A percentile compares a stretch with the other conserved stretches of the same genome.
Conservation (phyloP, 2,113 vertebrate genomes). For the Ceuthmochares aereus region DNA sequence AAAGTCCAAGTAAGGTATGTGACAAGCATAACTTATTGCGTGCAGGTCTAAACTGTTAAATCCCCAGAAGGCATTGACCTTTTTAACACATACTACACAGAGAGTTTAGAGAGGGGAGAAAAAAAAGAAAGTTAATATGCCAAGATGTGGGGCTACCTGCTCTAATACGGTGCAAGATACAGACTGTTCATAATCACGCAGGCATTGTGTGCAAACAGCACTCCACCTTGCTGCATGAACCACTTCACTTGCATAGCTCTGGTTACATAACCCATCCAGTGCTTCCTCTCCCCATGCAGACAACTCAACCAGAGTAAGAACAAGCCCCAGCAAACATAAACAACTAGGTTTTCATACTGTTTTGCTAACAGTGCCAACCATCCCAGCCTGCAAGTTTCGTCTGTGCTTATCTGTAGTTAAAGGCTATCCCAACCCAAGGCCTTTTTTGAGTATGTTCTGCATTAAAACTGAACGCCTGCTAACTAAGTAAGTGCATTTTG, state of each 20-base stretch:
- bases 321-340: neutral
- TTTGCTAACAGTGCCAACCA: neutral
- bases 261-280: neutral
- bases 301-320: neutral
- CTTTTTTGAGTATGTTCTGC: neutral
- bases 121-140: neutral
- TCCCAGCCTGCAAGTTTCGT: neutral
- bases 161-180: neutral
- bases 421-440: neutral
- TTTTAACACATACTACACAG: neutral
- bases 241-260: accelerated
- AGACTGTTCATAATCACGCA: neutral
- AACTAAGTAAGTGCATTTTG: neutral
- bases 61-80: neutral
- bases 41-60: neutral
- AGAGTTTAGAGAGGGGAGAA: neutral
- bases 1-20: neutral
- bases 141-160: neutral
- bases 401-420: neutral
- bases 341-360: neutral
- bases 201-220: neutral
- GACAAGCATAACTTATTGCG: neutral
- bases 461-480: neutral
- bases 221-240: neutral
- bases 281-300: neutral